Evolutionary conservation across 2,113 vertebrate species (phyloP).

Genomic region (Odocoileus virginianus): DNA sequence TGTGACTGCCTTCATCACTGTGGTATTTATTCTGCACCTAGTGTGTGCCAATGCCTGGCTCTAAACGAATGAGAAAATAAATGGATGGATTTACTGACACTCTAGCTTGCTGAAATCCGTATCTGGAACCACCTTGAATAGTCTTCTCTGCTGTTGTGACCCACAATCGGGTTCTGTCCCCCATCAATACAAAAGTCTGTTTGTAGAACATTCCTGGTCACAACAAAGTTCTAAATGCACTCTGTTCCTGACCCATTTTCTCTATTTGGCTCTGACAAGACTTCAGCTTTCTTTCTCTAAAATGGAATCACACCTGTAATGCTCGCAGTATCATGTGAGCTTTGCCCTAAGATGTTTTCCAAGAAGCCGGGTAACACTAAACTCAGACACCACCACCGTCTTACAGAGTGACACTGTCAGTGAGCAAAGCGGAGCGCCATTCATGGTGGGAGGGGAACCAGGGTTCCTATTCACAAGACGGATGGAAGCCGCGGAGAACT

Average conservation of each 20-base stretch:
- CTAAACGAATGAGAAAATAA: background rate
- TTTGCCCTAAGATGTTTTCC: background rate
- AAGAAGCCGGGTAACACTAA: background rate
- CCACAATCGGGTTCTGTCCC: background rate
- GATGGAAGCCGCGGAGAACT: rapidly evolving
- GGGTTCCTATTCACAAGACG: rapidly evolving
- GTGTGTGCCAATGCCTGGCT: background rate
- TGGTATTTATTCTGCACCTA: background rate
- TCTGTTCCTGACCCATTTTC: background rate
- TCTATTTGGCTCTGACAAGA: rapidly evolving
- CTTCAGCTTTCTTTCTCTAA: background rate
- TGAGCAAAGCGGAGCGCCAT: rapidly evolving
- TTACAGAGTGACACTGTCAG: rapidly evolving
- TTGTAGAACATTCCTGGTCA: background rate
- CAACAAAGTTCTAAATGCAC: background rate
- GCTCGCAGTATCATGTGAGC: too few species aligned
- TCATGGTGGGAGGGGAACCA: rapidly evolving
- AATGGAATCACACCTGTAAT: background rate
- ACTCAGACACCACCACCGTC: background rate
- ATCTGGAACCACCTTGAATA: background rate
- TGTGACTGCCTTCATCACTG: background rate
- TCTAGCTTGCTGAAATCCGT: background rate
- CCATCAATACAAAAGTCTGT: background rate
- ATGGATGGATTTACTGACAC: background rate
- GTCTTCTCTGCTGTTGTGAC: background rate